Percentiles rank a stretch among this genome's conserved stretches.
Conservation (phyloP, 1,140 invertebrate species). For the Macrotrachela quadricornifera region DNA sequence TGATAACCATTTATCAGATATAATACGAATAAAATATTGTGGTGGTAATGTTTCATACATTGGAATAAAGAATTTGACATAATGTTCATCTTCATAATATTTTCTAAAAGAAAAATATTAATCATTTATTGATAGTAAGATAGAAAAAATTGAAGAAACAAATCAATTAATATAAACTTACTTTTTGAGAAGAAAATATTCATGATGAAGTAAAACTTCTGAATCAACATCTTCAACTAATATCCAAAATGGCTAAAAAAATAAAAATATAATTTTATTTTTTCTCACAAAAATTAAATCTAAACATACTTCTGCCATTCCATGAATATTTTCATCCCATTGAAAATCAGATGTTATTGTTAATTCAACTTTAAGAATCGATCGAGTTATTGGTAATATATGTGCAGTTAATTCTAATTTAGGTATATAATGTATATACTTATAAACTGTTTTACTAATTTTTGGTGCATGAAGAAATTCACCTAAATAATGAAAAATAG, state of each 20-base stretch:
- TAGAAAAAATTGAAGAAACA: background rate
- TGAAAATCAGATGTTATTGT: constrained; percentile 98
- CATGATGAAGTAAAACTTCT: constrained; percentile 75
- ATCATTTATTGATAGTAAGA: background rate
- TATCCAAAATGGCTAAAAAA: constrained; percentile 62
- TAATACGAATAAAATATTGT: constrained; percentile 71
- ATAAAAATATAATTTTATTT: background rate
- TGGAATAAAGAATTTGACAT: constrained; percentile 92
- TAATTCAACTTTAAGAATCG: constrained; percentile 74
- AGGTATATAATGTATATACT: constrained; percentile 90
- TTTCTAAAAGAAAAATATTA: constrained; percentile 34
- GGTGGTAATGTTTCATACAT: constrained; percentile 93
- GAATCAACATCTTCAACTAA: constrained; percentile 93
- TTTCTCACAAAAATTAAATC: constrained; percentile 45
- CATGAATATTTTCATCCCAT: constrained; percentile 69
- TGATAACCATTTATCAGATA: constrained; percentile 41
- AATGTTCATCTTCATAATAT: constrained; percentile 76
- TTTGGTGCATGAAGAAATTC: constrained; percentile 86
- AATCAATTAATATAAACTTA: constrained; percentile 19
- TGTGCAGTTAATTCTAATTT: constrained; percentile 79
- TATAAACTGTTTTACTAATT: constrained; percentile 86
- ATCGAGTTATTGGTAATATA: constrained; percentile 88
- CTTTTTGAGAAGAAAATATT: constrained; percentile 80
- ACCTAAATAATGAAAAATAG: background rate
- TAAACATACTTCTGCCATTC: constrained; percentile 46